Conservation (phyloP, 2,797 vertebrate genomes). For the Echiichthys vipera region DNA sequence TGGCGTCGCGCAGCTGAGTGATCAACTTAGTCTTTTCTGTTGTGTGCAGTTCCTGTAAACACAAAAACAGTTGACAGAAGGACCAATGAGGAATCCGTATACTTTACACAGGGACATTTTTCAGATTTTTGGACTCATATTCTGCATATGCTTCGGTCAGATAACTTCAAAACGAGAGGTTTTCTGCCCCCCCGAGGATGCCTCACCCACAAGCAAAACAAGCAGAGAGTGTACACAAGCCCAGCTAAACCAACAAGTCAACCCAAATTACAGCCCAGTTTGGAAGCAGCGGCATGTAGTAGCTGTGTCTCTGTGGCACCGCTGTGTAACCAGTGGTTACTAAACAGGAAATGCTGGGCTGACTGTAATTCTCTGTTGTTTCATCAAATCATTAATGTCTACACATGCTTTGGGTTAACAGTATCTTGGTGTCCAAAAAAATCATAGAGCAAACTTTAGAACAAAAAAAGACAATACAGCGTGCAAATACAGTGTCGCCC, state of each 20-base stretch:
- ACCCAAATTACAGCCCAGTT: conserved; percentile 76
- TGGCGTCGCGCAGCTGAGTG: conserved; percentile 95
- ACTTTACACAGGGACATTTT: not conserved
- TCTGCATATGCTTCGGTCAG: not conserved
- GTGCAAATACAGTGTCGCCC: not conserved
- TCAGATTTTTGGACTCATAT: conserved; percentile 10
- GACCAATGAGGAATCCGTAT: conserved; percentile 13
- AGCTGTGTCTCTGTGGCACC: conserved; percentile 35
- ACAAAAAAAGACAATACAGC: not conserved
- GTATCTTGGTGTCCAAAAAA: not conserved
- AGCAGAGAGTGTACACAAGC: conserved; percentile 45
- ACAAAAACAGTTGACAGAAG: conserved; percentile 36
- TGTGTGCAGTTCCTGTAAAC: conserved; percentile 93
- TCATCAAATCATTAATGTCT: not conserved
- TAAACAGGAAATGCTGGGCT: conserved; percentile 40
- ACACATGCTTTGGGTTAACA: not conserved
- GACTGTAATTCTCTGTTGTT: conserved; percentile 1
- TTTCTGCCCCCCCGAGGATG: conserved; percentile 64
- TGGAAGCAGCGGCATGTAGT: conserved; percentile 49
- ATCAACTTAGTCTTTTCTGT: conserved; percentile 97
- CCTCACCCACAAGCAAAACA: conserved; percentile 62
- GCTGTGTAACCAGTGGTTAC: conserved; percentile 45
- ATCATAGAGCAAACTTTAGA: not conserved
- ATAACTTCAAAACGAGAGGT: conserved; percentile 47
- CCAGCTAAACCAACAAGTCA: conserved; percentile 67